Evolutionary conservation across 2,113 vertebrate species (phyloP).

Genomic region (Corythornis vintsioides): DNA sequence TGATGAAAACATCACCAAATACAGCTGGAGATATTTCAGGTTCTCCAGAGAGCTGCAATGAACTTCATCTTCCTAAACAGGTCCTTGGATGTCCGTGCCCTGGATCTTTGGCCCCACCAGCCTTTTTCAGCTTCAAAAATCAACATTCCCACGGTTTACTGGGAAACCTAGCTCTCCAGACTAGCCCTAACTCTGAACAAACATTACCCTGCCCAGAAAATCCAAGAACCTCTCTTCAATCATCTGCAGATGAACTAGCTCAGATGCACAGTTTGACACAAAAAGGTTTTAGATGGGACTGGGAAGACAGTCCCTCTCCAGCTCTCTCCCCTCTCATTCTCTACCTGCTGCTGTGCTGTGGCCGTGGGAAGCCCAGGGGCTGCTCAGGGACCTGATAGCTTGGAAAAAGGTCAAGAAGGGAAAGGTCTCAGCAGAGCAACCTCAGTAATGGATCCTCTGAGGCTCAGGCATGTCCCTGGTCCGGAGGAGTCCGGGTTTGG

Average conservation of each 20-base stretch:
- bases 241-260: neutral
- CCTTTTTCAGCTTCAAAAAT: neutral
- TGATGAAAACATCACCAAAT: neutral
- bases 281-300: neutral
- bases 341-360: fast-evolving
- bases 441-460: neutral
- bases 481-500: neutral
- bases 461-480: neutral
- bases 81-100: neutral
- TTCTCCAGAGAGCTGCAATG: neutral
- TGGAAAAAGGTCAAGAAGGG: neutral
- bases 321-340: neutral
- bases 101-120: fast-evolving
- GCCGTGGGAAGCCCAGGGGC: neutral
- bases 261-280: fast-evolving
- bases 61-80: neutral
- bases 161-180: neutral
- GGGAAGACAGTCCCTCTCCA: neutral
- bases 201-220: neutral
- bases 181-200: neutral
- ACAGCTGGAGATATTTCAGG: neutral
- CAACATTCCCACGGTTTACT: neutral
- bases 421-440: neutral
- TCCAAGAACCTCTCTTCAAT: fast-evolving
- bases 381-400: neutral